Evolutionary conservation across 2,888 invertebrate species (phyloP), one percentile per base, ranked within the genome.

Genomic region (Eupithecia inturbata): DNA sequence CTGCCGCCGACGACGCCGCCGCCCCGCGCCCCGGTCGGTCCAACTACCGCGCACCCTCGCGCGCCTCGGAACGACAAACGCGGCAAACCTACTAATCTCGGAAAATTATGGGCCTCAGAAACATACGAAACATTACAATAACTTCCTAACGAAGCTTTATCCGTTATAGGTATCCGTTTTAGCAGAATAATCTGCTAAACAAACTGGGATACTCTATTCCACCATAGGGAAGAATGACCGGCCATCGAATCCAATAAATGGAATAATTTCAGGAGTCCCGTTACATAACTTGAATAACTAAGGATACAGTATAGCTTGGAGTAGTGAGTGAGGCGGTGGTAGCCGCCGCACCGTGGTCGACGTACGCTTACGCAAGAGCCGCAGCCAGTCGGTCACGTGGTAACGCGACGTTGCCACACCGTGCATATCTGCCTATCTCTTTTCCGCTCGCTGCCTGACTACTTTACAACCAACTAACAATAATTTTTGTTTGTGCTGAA

Each of bases 321-420:
- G 82, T 83, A 80, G 80, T 78, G 77, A 80, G n/a, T n/a, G n/a
- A 36, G 81, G 81, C 83, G 64, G 63, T 68, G 71, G 73, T 71
- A 66, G 79, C 80, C 81, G 84, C 84, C 85, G 86, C 85, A 82
- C 83, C 84, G 91, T 90, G 88, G 89, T 90, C 87, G 89, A 88
- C 89, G 91, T 87, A 90, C 88, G 89, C 92, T 94, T 94, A 94
- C 94, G 94, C 93, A 94, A 94, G 92, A 92, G 87, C 89, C 91
- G 90, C 89, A 89, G 87, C 88, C 87, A 85, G 89, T 93, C 92
- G 85, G 89, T 93, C 93, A 93, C 93, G 92, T 93, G 92, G 91
- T 87, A 87, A 83, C 77, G 93, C 92, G 88, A 85, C 88, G 94
- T 93, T 94, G 94, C 93, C 93, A 87, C 84, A 87, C 86, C 84